Evolutionary conservation across 2,113 vertebrate species (phyloP), one percentile per base, ranked within the genome.

Genomic region (Lutjanus erythropterus): DNA sequence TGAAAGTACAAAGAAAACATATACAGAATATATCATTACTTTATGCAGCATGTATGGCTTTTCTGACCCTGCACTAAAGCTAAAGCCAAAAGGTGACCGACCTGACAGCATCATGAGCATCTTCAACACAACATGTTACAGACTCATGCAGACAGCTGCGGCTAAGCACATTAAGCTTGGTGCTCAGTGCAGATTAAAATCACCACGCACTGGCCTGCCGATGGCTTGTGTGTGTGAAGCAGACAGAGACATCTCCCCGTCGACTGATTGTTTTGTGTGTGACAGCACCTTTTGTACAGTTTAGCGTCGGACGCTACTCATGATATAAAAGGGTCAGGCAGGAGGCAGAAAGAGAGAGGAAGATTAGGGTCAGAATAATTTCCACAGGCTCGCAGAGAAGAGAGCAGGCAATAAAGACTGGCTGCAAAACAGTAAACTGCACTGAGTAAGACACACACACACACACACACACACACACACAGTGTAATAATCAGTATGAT

Each of bases 191-290:
- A 71, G 69, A 83, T 89, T 87, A 83, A 72, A 66, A 81, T 70
- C 82, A 72, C 47, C 60, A 70, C 69, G 31, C 16, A 39, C 42
- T 59, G 47, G 16, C n/a, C n/a, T 64, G 27, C 35, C 10, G 0
- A 37, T 68, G 55, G 60, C 67, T 47, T 75, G 25, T 61, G 47
- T 65, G 37, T 72, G 35, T 71, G 53, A 80, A 62, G 69, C 42
- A 70, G 92, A 93, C 75, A 92, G 86, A 93, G 92, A 93, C 86
- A 86, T 93, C 83, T 87, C 83, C 76, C 80, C 50, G 19, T 83
- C 12, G 21, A 42, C 53, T 60, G 58, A 76, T 88, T 88, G 82
- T 83, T 79, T 68, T 31, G 75, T 49, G 65, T 74, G 58, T 56
- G 86, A 90, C 89, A 87, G 82, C 64, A 74, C n/a, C 88, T 88